Conservation (phyloP, 1,140 invertebrate genomes). For the Aplysia californica region DNA sequence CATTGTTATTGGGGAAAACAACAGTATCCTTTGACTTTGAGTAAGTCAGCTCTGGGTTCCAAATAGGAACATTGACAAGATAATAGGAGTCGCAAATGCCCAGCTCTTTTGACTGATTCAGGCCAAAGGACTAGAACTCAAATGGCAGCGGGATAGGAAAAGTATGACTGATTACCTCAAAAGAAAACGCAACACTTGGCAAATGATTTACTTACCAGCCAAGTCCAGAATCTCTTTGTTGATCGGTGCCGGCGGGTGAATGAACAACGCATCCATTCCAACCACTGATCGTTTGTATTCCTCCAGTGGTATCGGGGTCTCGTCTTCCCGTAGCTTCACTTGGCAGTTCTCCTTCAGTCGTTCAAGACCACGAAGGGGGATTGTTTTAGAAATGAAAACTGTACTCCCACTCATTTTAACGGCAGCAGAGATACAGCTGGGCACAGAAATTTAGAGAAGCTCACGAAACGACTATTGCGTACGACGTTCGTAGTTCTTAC, state of each 20-base stretch:
- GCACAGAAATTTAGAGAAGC: too few relatives aligned
- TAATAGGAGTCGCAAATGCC: not conserved
- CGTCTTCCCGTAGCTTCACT: not conserved
- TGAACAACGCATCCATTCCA: conserved; percentile 83
- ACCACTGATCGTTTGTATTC: conserved; percentile 77
- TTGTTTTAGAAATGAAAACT: not conserved
- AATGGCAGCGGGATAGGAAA: not conserved
- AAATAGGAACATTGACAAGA: not conserved
- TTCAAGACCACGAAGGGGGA: not conserved
- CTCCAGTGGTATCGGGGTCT: conserved; percentile 39
- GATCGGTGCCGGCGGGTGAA: conserved; percentile 85
- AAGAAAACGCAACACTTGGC: not conserved
- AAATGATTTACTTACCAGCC: conserved; percentile 67
- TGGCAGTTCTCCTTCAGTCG: conserved; percentile 2
- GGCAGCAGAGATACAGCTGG: too few relatives aligned
- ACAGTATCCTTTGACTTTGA: too few relatives aligned
- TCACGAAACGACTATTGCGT: too few relatives aligned
- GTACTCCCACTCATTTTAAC: not conserved
- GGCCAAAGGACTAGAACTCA: not conserved
- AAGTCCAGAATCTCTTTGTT: conserved; percentile 79
- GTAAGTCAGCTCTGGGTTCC: too few relatives aligned
- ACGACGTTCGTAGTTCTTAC: too few relatives aligned
- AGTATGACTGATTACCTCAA: not conserved
- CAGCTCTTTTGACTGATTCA: not conserved
- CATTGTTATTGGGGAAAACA: too few relatives aligned